phyloP scores from a whole-genome alignment of 2,113 vertebrate species.

The Sporophila hypoxantha region DNA sequence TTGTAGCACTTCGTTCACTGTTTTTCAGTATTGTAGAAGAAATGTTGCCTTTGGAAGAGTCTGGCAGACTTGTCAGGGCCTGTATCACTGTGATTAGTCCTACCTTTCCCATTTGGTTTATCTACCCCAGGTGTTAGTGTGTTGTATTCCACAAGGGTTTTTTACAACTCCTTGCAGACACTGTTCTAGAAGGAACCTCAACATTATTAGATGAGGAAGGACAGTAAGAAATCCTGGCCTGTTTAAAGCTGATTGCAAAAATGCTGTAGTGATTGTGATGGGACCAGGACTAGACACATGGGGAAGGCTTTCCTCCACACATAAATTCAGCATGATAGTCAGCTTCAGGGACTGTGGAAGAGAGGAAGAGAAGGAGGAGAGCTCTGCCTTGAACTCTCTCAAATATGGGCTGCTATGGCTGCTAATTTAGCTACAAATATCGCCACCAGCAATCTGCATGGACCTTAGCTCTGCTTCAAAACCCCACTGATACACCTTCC shows the following conservation, averaged over 20 bases:
- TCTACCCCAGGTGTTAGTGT: not conserved
- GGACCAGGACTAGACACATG: not conserved
- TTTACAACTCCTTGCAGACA: not conserved
- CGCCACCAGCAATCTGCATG: not conserved
- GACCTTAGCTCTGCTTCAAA: not conserved
- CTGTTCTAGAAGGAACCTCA: not conserved
- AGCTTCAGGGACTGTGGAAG: not conserved
- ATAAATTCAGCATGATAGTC: not conserved
- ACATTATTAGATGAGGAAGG: not conserved
- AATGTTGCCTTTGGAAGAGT: not conserved
- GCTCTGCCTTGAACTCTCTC: not conserved
- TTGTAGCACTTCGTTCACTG: not conserved
- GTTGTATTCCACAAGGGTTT: not conserved
- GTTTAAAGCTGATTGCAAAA: not conserved
- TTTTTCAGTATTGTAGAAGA: not conserved
- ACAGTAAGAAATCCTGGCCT: not conserved
- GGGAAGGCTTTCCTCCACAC: not conserved
- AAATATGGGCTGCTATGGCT: not conserved
- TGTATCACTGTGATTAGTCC: not conserved
- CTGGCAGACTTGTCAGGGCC: not conserved
- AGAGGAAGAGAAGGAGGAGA: not conserved
- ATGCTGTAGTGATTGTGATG: not conserved
- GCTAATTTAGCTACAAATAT: not conserved
- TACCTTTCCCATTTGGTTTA: not conserved
- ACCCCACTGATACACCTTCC: not conserved